Conservation (phyloP, 2,113 vertebrate genomes). For the Gavia stellata region DNA sequence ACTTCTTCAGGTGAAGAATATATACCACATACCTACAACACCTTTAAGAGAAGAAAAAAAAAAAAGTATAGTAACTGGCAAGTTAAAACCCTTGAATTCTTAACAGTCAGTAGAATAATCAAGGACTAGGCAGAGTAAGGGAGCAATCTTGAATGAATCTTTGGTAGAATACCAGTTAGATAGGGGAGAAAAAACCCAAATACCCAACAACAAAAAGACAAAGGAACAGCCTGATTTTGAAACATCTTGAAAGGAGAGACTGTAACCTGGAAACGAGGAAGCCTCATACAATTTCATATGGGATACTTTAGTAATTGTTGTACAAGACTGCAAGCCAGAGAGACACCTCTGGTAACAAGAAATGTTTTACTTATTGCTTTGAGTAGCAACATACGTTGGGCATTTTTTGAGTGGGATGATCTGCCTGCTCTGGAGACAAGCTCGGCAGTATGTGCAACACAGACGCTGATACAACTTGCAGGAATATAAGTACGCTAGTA, state of each 20-base stretch:
- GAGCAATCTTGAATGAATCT: neutral
- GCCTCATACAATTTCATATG: neutral
- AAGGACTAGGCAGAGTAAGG: neutral
- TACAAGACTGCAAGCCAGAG: neutral
- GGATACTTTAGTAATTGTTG: neutral
- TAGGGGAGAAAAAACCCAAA: neutral
- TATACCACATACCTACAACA: neutral
- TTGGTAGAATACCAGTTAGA: neutral
- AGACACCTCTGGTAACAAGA: neutral
- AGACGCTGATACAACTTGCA: neutral
- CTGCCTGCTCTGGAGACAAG: neutral
- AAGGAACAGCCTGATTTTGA: neutral
- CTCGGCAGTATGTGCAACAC: neutral
- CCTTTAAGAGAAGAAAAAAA: neutral
- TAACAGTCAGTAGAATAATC: neutral
- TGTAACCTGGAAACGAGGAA: neutral
- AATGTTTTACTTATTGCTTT: neutral
- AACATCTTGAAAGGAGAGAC: neutral
- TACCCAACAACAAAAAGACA: neutral
- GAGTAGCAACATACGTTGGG: neutral
- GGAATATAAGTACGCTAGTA: neutral
- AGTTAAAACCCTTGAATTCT: neutral
- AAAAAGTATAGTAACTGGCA: neutral
- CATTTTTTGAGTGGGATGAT: neutral
- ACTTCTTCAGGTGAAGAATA: neutral